These are phyloP conservation scores for Dermatemys mawii DNA, from an alignment of 2,113 vertebrate species.

Conservation along the genomic window DNA sequence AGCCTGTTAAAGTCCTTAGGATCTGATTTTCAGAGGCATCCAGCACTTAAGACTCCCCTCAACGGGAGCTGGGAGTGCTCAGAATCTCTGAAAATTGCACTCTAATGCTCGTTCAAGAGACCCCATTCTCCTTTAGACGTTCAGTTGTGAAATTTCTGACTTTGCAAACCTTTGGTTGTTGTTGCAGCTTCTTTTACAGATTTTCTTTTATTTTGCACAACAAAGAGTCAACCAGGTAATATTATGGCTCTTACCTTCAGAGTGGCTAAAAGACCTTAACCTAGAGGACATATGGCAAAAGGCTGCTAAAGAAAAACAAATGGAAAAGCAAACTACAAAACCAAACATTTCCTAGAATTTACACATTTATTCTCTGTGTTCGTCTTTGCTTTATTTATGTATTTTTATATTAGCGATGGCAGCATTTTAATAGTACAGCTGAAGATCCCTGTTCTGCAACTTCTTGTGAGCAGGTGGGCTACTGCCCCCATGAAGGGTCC, in stretches of 20 bases:
- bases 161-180: not conserved
- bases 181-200: not conserved
- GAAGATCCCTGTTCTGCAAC: not conserved
- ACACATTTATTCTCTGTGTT: constrained; percentile 1
- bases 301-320: not conserved
- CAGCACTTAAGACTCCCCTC: not conserved
- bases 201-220: not conserved
- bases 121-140: not conserved
- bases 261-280: not conserved
- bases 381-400: not conserved
- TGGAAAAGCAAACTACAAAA: not conserved
- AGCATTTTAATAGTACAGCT: not conserved
- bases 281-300: not conserved
- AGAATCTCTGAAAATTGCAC: not conserved
- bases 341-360: not conserved
- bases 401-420: not conserved
- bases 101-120: not conserved
- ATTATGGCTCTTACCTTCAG: not conserved
- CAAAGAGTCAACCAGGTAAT: not conserved
- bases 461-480: not conserved
- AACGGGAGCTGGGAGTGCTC: not conserved
- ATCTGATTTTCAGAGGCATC: not conserved
- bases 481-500: not conserved
- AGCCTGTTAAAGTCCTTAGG: constrained; percentile 3
- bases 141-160: not conserved